Percentiles rank a stretch among this genome's conserved stretches.
Evolutionary conservation across 2,888 invertebrate species (phyloP).

Genomic region (Plagodis dolabraria): DNA sequence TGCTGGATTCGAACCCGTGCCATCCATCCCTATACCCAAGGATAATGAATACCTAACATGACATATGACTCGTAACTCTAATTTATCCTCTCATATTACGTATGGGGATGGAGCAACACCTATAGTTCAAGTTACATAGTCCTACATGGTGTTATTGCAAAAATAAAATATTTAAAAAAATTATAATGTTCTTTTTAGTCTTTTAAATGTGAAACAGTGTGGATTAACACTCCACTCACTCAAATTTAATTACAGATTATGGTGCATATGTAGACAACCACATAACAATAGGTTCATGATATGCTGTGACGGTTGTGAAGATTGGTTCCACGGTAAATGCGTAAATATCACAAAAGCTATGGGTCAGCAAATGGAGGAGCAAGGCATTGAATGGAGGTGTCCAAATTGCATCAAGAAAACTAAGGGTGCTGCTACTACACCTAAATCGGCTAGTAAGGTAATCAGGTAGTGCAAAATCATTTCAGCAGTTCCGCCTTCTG

Average conservation of each 20-base stretch:
- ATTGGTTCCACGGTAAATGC: constrained; percentile 99
- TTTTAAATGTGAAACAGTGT: too few species aligned
- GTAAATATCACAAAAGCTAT: constrained; percentile 96
- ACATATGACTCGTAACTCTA: too few species aligned
- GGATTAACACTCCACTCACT: neutral
- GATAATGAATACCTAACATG: too few species aligned
- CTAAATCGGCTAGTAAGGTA: constrained; percentile 59
- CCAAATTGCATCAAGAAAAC: constrained; percentile 90
- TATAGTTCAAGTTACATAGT: too few species aligned
- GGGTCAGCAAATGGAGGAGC: constrained; percentile 96
- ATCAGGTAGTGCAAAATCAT: constrained; percentile 2
- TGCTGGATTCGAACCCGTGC: too few species aligned
- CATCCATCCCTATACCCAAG: too few species aligned
- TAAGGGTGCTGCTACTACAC: constrained; percentile 46
- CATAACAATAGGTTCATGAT: constrained; percentile 99
- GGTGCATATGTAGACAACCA: constrained; percentile 98
- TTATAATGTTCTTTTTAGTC: too few species aligned
- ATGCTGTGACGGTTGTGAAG: constrained; percentile 97
- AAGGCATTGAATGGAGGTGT: constrained; percentile 95
- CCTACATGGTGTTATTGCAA: too few species aligned
- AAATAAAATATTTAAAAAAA: too few species aligned
- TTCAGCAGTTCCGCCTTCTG: too few species aligned
- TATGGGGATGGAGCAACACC: too few species aligned
- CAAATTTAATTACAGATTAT: constrained; percentile 83
- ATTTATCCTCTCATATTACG: too few species aligned